Base-by-base conservation (phyloP, 2,888 invertebrate genomes). In the Sisyra nigra region DNA sequence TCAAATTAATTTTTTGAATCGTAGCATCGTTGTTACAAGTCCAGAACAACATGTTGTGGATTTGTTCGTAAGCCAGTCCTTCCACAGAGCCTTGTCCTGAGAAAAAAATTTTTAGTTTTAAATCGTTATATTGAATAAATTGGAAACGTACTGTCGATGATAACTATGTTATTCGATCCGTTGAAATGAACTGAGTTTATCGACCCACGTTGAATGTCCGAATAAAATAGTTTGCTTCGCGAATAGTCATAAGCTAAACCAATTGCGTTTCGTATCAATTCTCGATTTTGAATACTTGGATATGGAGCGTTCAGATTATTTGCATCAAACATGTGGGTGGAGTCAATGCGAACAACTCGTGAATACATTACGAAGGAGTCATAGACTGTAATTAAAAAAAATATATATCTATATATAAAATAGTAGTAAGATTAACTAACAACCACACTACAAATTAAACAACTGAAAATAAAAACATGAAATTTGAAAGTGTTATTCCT, bases 81-180 rank as follows among this genome's bases (percentile, higher is more conserved):
- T 92, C 91, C 5, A 88, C 88, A 0, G 86, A 80, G 8, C 86
- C 86, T 62, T 83, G 81, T 53, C 77, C n/a, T n/a, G n/a, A 82
- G 78, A 58, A 33, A 57, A 55, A 42, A 31, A 2, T 31, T 31
- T 9, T 3, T 9, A 36, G 9, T 36, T 36, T 30, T 33, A 33
- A 29, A 10, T 36, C 9, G 36, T 45, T n/a, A 9, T 39, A 11
- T 17, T 36, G 17, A 36, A 36, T 35, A 19, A 36, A 42, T 29
- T 37, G 17, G 35, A 63, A 74, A 67, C 58, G n/a, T n/a, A 76
- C 78, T 73, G 52, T 76, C 73, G 8, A 84, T 71, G 48, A 88
- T 65, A 33, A 79, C 71, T 31, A 66, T 66, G 61, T 86, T 83
- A 1, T 71, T 72, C 24, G 72, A 70, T 39, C 88, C 88, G 64